These are phyloP conservation scores for Lamprologus lemairii DNA, from an alignment of 2,113 vertebrate genomes.

Conservation along the genomic window DNA sequence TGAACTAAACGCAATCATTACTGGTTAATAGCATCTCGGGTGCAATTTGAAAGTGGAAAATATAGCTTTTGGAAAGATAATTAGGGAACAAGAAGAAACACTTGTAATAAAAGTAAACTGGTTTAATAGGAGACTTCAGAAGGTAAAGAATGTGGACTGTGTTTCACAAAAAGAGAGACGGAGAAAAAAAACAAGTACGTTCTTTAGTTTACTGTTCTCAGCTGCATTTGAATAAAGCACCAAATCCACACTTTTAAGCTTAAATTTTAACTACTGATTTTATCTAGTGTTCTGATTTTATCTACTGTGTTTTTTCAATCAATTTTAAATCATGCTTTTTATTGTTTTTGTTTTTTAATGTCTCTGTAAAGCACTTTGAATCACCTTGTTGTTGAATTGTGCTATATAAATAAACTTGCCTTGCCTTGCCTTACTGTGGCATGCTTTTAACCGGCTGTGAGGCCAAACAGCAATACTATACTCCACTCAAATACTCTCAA, in stretches of 20 bases:
- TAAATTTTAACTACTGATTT: not conserved
- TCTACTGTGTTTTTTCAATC: not conserved
- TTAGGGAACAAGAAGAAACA: not conserved
- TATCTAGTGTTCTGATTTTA: not conserved
- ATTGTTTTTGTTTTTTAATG: not conserved
- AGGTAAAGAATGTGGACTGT: not conserved
- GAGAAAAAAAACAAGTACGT: not conserved
- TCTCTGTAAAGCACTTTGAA: not conserved
- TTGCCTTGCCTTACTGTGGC: not conserved
- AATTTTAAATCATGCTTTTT: not conserved
- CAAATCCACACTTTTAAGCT: not conserved
- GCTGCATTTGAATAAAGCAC: not conserved
- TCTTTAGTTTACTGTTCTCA: not conserved
- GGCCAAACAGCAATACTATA: not conserved
- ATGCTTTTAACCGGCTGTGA: not conserved
- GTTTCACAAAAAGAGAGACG: not conserved
- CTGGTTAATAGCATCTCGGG: not conserved
- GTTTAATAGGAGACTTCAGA: not conserved
- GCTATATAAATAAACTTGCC: not conserved
- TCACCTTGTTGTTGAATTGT: not conserved
- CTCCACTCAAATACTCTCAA: slow-evolving; percentile 12
- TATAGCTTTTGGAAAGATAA: not conserved
- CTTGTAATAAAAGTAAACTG: slow-evolving; percentile 7
- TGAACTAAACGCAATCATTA: not conserved
- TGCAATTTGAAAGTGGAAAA: slow-evolving; percentile 1